Conservation (phyloP, 2,797 vertebrate genomes). For the Pyrocephalus nanus region DNA sequence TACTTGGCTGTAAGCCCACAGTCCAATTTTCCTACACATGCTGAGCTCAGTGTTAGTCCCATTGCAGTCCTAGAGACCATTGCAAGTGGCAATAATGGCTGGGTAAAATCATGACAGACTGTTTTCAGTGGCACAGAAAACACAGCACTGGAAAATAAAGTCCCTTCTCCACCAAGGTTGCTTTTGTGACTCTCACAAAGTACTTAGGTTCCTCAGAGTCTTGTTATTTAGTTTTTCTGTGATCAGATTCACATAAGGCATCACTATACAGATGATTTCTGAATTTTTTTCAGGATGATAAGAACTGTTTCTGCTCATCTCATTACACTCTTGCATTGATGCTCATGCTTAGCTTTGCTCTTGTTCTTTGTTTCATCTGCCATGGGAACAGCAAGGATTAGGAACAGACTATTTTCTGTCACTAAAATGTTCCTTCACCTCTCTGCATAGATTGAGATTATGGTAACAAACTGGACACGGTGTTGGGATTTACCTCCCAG, state of each 20-base stretch:
- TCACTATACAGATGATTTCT: background rate
- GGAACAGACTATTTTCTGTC: background rate
- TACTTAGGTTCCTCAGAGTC: background rate
- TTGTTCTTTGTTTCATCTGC: background rate
- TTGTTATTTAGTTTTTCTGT: background rate
- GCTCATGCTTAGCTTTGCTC: background rate
- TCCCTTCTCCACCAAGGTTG: background rate
- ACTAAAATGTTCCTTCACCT: background rate
- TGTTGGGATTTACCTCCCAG: background rate
- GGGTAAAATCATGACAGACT: background rate
- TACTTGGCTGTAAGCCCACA: background rate
- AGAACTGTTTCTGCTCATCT: background rate
- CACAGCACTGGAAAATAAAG: background rate
- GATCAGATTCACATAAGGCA: background rate
- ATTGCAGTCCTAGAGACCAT: background rate
- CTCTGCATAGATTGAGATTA: background rate
- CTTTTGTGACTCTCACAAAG: background rate
- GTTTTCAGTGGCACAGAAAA: background rate
- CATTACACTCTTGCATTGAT: background rate
- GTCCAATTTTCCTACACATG: background rate
- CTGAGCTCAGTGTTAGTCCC: background rate
- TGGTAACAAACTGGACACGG: background rate
- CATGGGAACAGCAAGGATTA: background rate
- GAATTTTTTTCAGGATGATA: background rate
- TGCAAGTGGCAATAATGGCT: background rate